Conservation (phyloP, 2,888 invertebrate species). For the Parnassius mnemosyne region DNA sequence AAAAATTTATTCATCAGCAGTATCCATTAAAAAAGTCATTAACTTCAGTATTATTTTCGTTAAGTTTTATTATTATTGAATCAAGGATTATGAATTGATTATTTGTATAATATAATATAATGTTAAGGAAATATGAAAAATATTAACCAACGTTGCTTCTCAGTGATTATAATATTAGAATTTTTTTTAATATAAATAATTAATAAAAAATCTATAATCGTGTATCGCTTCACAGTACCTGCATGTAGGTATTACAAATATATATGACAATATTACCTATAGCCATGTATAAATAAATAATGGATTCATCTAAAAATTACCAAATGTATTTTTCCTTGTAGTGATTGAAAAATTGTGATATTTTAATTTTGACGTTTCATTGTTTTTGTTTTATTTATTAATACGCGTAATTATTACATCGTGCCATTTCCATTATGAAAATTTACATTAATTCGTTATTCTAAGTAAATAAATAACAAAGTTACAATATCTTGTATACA, state of each 20-base stretch:
- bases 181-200: not conserved
- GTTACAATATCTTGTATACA: not conserved
- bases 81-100: not conserved
- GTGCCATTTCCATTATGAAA: slow-evolving; percentile 18
- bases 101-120: slow-evolving; percentile 1
- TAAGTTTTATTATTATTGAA: slow-evolving; percentile 3
- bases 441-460: slow-evolving; percentile 8
- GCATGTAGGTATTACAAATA: slow-evolving; percentile 54
- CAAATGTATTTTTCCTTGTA: slow-evolving; percentile 8
- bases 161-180: not conserved
- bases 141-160: not conserved
- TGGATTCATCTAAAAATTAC: slow-evolving; percentile 2
- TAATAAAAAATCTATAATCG: slow-evolving; percentile 9
- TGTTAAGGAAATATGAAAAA: not conserved
- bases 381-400: slow-evolving; percentile 16
- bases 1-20: not conserved
- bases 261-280: slow-evolving; percentile 59
- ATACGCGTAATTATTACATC: slow-evolving; percentile 2
- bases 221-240: slow-evolving; percentile 65
- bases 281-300: slow-evolving; percentile 25
- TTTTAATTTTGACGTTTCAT: slow-evolving; percentile 25
- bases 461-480: slow-evolving; percentile 11
- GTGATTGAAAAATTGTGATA: slow-evolving; percentile 17
- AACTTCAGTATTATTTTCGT: slow-evolving; percentile 13
- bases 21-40: slow-evolving; percentile 5